Conservation (phyloP, 2,113 vertebrate genomes). For the Rhineura floridana region DNA sequence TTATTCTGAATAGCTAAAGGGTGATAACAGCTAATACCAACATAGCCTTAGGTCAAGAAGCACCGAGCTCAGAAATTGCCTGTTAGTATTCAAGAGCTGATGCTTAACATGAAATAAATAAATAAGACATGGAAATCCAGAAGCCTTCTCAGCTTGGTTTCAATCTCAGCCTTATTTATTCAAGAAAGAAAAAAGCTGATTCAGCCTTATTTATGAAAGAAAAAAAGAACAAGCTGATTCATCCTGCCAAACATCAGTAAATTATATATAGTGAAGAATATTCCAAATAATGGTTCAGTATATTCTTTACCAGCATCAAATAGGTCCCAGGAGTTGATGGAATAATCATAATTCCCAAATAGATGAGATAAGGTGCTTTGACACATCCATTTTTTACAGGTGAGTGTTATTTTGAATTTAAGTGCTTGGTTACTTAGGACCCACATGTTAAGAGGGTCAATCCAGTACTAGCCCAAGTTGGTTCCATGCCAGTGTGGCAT, state of each 20-base stretch:
- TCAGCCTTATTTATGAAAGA: constrained; percentile 29
- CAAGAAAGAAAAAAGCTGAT: neutral
- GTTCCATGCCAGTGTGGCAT: too few species aligned
- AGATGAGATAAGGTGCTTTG: neutral
- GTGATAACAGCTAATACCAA: constrained; percentile 68
- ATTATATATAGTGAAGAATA: neutral
- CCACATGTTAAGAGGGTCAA: neutral
- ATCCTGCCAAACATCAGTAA: constrained; percentile 1
- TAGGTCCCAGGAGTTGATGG: neutral
- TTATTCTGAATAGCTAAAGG: constrained; percentile 61
- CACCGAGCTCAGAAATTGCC: constrained; percentile 44
- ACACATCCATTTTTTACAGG: too few species aligned
- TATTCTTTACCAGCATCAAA: neutral
- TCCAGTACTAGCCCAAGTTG: neutral
- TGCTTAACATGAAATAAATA: constrained; percentile 20
- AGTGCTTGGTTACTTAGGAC: neutral
- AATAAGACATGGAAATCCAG: constrained; percentile 49
- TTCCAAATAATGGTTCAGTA: neutral
- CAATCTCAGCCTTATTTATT: constrained; percentile 8
- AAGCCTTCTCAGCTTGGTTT: constrained; percentile 5
- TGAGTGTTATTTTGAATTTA: neutral
- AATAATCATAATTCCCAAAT: neutral
- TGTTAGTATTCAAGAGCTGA: constrained; percentile 57
- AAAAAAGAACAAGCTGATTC: neutral
- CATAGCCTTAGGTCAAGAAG: constrained; percentile 65